phyloP scores from a whole-genome alignment of 1,140 invertebrate species.

The Arion vulgaris region DNA sequence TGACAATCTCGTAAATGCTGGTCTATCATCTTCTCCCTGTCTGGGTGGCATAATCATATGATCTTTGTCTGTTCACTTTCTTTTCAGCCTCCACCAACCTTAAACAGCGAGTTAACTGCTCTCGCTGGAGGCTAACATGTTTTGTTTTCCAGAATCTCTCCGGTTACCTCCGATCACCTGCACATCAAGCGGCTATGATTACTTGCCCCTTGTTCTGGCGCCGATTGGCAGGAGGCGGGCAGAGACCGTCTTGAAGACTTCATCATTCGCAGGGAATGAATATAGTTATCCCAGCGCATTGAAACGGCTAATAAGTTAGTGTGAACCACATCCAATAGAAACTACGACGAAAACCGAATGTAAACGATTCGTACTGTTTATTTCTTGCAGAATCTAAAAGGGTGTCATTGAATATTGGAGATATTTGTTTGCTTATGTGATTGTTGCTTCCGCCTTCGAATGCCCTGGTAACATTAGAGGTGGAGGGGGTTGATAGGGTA shows the following conservation, averaged over 20 bases:
- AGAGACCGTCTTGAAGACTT: not conserved
- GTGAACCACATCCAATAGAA: not conserved
- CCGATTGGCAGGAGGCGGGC: conserved; percentile 23
- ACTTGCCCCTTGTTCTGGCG: conserved; percentile 34
- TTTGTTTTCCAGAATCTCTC: conserved; percentile 27
- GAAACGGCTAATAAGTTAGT: not conserved
- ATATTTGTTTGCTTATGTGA: not conserved
- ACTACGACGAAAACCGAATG: not conserved
- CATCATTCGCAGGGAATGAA: not conserved
- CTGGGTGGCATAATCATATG: conserved; percentile 22
- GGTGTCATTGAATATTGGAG: not conserved
- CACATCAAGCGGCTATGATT: conserved; percentile 31
- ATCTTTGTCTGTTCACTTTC: conserved; percentile 18
- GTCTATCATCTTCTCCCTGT: not conserved
- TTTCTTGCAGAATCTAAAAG: not conserved
- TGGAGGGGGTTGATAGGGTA: not conserved
- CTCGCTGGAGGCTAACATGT: not conserved
- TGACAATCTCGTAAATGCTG: not conserved
- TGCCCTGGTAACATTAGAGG: too few relatives aligned
- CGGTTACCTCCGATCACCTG: not conserved
- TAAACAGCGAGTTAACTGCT: conserved; percentile 14
- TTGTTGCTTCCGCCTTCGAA: conserved; percentile 4
- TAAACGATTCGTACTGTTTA: not conserved
- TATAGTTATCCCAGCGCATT: not conserved
- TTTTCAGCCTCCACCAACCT: not conserved